Evolutionary conservation across 2,797 vertebrate genomes (phyloP).

Genomic region (Myiothlypis coronata): DNA sequence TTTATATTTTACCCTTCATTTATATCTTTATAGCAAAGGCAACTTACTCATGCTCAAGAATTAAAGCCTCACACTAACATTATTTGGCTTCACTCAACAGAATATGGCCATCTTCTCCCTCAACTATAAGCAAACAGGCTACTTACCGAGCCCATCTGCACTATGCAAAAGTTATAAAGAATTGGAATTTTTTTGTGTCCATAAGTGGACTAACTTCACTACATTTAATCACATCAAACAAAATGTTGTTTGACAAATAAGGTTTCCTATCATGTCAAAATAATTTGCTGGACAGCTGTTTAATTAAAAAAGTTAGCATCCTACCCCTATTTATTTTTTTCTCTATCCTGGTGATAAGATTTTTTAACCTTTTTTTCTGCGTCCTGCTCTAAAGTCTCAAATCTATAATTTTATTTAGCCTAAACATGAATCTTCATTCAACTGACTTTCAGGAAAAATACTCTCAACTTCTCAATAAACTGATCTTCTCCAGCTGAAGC

Average conservation of each 20-base stretch:
- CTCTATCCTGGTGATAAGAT: neutral
- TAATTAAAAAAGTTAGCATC: neutral
- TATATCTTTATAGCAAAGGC: neutral
- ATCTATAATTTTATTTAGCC: neutral
- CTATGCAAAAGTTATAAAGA: neutral
- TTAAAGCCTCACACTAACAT: neutral
- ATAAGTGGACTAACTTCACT: neutral
- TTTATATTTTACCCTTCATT: neutral
- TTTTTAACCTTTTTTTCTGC: neutral
- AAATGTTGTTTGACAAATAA: neutral
- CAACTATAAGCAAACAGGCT: neutral
- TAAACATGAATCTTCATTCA: neutral
- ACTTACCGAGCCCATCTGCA: neutral
- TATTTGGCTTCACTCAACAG: neutral
- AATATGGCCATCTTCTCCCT: neutral
- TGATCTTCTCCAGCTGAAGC: neutral
- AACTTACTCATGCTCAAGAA: neutral
- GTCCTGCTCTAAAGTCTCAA: neutral
- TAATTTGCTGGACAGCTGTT: neutral
- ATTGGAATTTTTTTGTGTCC: neutral
- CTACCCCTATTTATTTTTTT: neutral
- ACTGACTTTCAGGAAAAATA: neutral
- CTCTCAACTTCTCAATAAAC: neutral
- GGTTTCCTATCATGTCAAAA: neutral
- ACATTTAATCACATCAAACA: neutral